Conservation (phyloP, 2,797 vertebrate genomes). For the Squalus acanthias region DNA sequence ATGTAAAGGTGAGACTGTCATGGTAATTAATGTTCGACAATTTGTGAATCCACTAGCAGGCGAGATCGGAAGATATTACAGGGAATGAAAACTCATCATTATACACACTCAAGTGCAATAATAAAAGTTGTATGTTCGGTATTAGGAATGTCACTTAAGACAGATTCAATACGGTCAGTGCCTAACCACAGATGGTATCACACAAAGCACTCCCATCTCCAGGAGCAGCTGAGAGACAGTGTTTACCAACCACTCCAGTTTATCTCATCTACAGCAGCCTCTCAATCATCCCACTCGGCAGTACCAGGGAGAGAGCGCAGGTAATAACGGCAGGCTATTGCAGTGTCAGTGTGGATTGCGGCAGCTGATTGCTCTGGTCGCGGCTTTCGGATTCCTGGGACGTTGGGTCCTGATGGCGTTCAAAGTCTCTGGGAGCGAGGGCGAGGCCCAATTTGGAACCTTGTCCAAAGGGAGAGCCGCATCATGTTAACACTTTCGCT, state of each 20-base stretch:
- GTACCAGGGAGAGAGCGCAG: background rate
- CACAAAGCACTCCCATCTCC: background rate
- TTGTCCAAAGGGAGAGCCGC: background rate
- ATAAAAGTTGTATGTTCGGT: background rate
- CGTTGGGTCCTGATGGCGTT: background rate
- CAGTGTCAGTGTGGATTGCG: background rate
- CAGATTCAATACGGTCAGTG: background rate
- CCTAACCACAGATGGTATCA: conserved; percentile 21
- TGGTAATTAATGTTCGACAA: background rate
- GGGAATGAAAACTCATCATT: conserved; percentile 17
- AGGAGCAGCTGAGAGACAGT: background rate
- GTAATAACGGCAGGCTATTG: background rate
- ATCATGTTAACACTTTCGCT: background rate
- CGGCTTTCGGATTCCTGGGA: background rate
- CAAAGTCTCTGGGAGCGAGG: background rate
- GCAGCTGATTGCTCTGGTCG: background rate
- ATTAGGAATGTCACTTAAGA: background rate
- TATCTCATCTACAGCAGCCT: background rate
- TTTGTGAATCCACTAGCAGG: background rate
- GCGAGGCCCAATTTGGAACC: background rate
- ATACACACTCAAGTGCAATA: background rate
- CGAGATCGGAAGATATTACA: background rate
- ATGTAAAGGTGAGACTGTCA: background rate
- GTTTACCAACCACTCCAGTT: conserved; percentile 11
- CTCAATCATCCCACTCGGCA: background rate